These are phyloP conservation scores for Aphis craccivora DNA, from an alignment of 1,140 invertebrate species.

Conservation along the genomic window DNA sequence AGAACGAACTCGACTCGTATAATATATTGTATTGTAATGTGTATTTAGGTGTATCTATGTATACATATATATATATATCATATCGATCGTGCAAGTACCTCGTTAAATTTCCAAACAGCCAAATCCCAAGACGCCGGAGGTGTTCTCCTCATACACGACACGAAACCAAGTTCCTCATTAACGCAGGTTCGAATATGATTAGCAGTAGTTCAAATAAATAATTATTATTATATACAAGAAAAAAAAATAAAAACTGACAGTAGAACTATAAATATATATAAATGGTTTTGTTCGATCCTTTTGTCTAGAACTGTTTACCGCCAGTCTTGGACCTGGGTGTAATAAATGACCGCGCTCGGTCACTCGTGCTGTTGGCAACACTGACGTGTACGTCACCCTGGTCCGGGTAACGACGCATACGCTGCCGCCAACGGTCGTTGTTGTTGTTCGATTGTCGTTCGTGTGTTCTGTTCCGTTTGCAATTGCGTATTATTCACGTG, in stretches of 20 bases:
- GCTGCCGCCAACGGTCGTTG: too few relatives aligned
- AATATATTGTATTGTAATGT: background rate
- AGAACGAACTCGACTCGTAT: background rate
- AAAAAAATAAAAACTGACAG: background rate
- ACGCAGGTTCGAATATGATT: background rate
- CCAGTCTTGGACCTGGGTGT: too few relatives aligned
- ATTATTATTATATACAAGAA: background rate
- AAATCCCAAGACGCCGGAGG: background rate
- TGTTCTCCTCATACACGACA: background rate
- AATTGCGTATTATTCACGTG: too few relatives aligned
- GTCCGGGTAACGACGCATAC: too few relatives aligned
- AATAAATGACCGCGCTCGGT: too few relatives aligned
- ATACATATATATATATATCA: background rate
- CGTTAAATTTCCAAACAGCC: background rate
- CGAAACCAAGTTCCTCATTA: conserved; percentile 12
- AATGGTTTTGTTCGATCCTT: too few relatives aligned
- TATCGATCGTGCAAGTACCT: background rate
- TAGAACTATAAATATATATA: too few relatives aligned
- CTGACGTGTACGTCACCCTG: too few relatives aligned
- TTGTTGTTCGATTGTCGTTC: too few relatives aligned
- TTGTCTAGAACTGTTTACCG: too few relatives aligned
- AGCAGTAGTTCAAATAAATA: conserved; percentile 8
- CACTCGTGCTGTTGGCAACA: too few relatives aligned
- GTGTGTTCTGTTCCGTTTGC: too few relatives aligned
- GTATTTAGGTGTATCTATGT: background rate